Evolutionary conservation across 1,140 invertebrate species (phyloP).

Genomic region (Zaprionus davidi): DNA sequence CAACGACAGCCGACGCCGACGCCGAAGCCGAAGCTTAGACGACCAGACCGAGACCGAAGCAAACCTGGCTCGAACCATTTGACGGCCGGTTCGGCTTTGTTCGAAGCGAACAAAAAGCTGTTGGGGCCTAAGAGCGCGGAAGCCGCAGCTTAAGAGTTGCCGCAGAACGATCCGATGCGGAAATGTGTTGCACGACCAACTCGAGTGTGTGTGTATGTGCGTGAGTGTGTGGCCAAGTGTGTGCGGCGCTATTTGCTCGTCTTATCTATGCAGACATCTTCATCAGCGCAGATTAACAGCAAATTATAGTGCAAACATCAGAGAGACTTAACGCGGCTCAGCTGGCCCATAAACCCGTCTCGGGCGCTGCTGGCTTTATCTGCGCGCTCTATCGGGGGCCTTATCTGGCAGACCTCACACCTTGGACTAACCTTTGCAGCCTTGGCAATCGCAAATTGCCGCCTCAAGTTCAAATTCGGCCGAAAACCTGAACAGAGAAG

Average conservation of each 20-base stretch:
- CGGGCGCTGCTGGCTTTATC: conserved; percentile 18
- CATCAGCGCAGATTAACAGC: conserved; percentile 67
- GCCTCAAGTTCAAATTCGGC: conserved; percentile 70
- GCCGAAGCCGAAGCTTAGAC: conserved; percentile 43
- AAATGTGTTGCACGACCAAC: conserved; percentile 70
- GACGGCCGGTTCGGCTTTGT: conserved; percentile 45
- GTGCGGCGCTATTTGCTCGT: conserved; percentile 45
- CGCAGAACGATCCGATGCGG: conserved; percentile 51
- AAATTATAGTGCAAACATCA: conserved; percentile 50
- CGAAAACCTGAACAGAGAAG: conserved; percentile 53
- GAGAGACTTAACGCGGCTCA: conserved; percentile 18
- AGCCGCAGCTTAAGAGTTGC: conserved; percentile 58
- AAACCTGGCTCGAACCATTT: conserved; percentile 74
- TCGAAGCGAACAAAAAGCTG: conserved; percentile 59
- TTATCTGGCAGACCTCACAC: conserved; percentile 65
- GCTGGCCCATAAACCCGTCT: conserved; percentile 46
- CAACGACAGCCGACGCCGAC: conserved; percentile 32
- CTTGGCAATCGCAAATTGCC: conserved; percentile 68
- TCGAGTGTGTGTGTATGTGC: conserved; percentile 19
- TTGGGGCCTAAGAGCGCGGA: conserved; percentile 59
- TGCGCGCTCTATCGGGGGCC: not conserved
- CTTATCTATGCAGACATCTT: conserved; percentile 70
- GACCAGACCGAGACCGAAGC: conserved; percentile 47
- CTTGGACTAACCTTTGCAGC: conserved; percentile 69
- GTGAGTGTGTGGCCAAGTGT: conserved; percentile 25